Evolutionary conservation across 2,113 vertebrate species (phyloP).

Genomic region (Pygathrix nemaeus): DNA sequence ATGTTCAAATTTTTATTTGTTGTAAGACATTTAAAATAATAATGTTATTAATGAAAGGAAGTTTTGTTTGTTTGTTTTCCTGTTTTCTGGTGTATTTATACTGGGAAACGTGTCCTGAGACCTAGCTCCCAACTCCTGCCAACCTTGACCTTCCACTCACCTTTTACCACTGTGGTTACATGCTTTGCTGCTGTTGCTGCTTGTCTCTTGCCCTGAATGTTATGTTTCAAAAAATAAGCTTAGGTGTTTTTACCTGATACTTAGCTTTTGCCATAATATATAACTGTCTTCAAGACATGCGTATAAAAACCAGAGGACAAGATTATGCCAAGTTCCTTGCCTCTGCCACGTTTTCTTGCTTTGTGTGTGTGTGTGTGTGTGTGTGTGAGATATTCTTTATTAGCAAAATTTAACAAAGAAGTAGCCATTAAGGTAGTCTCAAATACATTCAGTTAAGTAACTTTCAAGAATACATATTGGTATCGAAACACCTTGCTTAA

Average conservation of each 20-base stretch:
- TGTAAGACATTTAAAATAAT: background rate
- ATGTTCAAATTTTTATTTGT: background rate
- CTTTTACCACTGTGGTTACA: background rate
- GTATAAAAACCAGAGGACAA: background rate
- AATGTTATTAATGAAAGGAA: background rate
- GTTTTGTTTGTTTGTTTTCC: background rate
- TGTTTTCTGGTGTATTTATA: background rate
- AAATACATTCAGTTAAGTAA: conserved; percentile 14
- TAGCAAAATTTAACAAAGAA: background rate
- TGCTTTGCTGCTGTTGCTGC: background rate
- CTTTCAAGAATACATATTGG: conserved; percentile 49
- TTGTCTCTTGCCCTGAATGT: background rate
- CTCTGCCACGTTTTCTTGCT: background rate
- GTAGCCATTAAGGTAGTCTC: background rate
- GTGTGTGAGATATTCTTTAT: background rate
- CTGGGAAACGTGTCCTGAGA: background rate
- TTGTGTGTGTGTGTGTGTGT: background rate
- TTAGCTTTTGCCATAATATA: background rate
- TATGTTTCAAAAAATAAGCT: background rate
- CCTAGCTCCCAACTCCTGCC: background rate
- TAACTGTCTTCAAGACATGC: background rate
- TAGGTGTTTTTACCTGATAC: background rate
- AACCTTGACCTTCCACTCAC: background rate
- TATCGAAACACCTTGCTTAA: conserved; percentile 56
- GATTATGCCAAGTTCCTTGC: background rate